Conservation (phyloP, 2,113 vertebrate genomes). For the Otus sunia region DNA sequence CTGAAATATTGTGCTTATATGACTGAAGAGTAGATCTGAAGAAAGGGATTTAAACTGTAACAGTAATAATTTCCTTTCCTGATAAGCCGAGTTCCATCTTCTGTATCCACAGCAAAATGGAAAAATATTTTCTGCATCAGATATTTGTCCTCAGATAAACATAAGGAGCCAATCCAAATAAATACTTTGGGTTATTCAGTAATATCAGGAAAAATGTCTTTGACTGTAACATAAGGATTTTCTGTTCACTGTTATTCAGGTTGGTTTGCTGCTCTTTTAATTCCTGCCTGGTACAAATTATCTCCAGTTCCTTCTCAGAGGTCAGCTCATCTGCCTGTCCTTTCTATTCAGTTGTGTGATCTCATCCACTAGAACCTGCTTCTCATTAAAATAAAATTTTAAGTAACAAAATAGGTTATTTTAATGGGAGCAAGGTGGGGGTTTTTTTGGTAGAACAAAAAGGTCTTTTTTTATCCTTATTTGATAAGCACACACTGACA, state of each 20-base stretch:
- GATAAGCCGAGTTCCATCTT: not conserved
- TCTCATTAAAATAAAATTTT: constrained; percentile 33
- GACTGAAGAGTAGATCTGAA: not conserved
- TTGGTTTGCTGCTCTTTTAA: constrained; percentile 5
- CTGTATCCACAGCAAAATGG: not conserved
- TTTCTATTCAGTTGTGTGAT: constrained; percentile 15
- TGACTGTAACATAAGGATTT: not conserved
- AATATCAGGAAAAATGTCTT: not conserved
- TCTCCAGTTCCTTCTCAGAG: constrained; percentile 25
- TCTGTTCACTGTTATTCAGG: constrained; percentile 11
- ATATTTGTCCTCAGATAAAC: not conserved
- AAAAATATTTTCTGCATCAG: not conserved
- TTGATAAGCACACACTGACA: not conserved
- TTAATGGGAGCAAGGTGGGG: not conserved
- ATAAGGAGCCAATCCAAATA: not conserved
- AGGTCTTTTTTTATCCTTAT: not conserved
- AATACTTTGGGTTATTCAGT: not conserved
- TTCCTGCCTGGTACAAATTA: constrained; percentile 18
- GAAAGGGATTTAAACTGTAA: not conserved
- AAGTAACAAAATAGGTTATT: not conserved
- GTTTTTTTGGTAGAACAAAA: not conserved
- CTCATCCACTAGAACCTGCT: constrained; percentile 11
- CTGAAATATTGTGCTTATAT: not conserved
- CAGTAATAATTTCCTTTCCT: not conserved
- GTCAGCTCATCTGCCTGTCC: not conserved